Conservation (phyloP, 2,888 invertebrate genomes). For the Pogonocherus hispidulus region DNA sequence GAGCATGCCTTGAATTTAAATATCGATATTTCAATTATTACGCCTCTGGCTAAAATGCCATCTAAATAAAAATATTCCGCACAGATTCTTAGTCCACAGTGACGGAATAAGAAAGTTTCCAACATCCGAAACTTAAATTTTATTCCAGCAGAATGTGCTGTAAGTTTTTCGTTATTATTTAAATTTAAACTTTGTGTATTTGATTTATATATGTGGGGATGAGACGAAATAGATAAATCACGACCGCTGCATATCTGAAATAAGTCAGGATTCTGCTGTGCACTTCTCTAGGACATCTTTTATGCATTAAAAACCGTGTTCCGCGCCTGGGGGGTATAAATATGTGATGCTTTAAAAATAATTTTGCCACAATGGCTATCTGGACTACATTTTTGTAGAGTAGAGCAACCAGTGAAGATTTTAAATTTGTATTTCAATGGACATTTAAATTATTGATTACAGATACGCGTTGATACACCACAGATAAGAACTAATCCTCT, state of each 20-base stretch:
- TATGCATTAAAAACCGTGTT: background rate
- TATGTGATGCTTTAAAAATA: too few species aligned
- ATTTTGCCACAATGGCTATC: too few species aligned
- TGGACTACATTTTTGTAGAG: too few species aligned
- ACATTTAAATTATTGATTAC: too few species aligned
- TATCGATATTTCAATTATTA: background rate
- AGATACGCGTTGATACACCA: too few species aligned
- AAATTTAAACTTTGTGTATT: conserved; percentile 45
- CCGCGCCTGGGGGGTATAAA: too few species aligned
- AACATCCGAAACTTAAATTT: conserved; percentile 42
- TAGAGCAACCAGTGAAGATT: too few species aligned
- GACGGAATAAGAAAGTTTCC: conserved; percentile 33
- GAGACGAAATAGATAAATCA: background rate
- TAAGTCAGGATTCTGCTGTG: background rate
- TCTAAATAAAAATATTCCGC: conserved; percentile 20
- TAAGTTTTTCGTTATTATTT: conserved; percentile 43
- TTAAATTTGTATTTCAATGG: too few species aligned
- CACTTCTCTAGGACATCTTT: background rate
- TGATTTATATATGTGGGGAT: conserved; percentile 30
- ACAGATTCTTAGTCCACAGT: conserved; percentile 33
- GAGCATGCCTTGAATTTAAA: too few species aligned
- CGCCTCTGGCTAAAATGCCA: background rate
- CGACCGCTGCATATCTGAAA: background rate
- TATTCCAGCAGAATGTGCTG: conserved; percentile 39
- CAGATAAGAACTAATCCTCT: too few species aligned